Evolutionary conservation across 2,797 vertebrate genomes (phyloP), one percentile per base, ranked within the genome.

Genomic region (Sparus aurata): DNA sequence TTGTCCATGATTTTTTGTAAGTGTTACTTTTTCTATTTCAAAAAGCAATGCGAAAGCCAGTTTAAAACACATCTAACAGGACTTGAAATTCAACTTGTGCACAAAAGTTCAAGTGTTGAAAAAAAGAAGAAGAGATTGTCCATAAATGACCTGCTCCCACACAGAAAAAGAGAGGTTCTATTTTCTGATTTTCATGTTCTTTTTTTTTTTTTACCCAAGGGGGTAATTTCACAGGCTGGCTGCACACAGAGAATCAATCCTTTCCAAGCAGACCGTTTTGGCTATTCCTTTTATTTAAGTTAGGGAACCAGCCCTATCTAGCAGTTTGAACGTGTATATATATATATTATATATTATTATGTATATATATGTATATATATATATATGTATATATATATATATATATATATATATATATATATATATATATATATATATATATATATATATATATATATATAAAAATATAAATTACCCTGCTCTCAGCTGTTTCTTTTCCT

Each of bases 221-320:
- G 73, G 34, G 73, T 75, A 41, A 88, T 90, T 86, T 89, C 80
- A 76, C 77, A 65, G 62, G 34, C 72, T 70, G 72, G 66, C 75
- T 81, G 54, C 77, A 46, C 68, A 49, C 61, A 75, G 27, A 68
- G 68, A 83, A 80, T 79, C 34, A 72, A 34, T 79, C 70, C 77
- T 47, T 67, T 72, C 68, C 58, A 64, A 77, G 41, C n/a, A 47
- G 55, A 64, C 47, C 17, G 18, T 69, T 75, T 79, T 43, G 49
- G 61, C 55, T 54, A 18, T 63, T 78, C 18, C n/a, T 60, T 70
- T 52, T 64, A 62, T 73, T 80, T 65, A 54, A 23, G 49, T 57
- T 62, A 41, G 54, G 72, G 52, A 43, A 62, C 57, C 30, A 45
- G 16, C 38, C 64, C 46, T 61, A 25, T 85, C 30, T 72, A 13